Conservation (phyloP, 2,888 invertebrate species). For the Schizotus pectinicornis region DNA sequence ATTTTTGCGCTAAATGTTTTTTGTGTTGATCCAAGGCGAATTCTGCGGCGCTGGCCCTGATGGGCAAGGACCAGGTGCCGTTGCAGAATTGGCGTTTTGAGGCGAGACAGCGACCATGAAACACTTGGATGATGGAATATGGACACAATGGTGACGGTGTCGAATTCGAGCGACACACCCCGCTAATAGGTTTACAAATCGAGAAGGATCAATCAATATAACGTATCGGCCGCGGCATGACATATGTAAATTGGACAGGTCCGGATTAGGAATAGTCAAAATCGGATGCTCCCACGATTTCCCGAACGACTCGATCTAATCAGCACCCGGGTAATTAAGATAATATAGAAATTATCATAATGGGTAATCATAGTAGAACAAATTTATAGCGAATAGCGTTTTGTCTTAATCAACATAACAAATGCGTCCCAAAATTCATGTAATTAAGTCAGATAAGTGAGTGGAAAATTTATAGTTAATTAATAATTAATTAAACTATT, state of each 20-base stretch:
- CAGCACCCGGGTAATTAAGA: constrained; percentile 1
- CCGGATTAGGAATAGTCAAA: constrained; percentile 6
- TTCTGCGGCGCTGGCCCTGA: too few relatives aligned
- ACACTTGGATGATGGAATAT: too few relatives aligned
- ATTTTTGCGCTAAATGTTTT: too few relatives aligned
- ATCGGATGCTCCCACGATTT: constrained; percentile 3
- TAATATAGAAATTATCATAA: constrained; percentile 7
- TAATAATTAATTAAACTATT: constrained; percentile 12
- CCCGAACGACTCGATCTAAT: not conserved
- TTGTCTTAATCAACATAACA: constrained; percentile 12
- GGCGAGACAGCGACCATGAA: too few relatives aligned
- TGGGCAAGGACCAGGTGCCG: too few relatives aligned
- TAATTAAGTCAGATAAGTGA: not conserved
- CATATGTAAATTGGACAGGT: constrained; percentile 19
- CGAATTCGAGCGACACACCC: constrained; percentile 13
- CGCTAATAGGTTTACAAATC: constrained; percentile 19
- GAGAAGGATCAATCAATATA: constrained; percentile 24
- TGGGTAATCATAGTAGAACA: not conserved
- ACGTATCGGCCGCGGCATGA: constrained; percentile 15
- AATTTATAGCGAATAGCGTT: constrained; percentile 4
- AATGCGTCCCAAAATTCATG: constrained; percentile 7
- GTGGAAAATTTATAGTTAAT: not conserved
- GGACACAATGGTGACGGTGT: not conserved
- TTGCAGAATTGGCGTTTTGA: too few relatives aligned
- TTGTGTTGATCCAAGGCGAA: too few relatives aligned